Evolutionary conservation across 2,888 invertebrate genomes (phyloP), one percentile per base, ranked within the genome.

Genomic region (Stenchaetothrips biformis): DNA sequence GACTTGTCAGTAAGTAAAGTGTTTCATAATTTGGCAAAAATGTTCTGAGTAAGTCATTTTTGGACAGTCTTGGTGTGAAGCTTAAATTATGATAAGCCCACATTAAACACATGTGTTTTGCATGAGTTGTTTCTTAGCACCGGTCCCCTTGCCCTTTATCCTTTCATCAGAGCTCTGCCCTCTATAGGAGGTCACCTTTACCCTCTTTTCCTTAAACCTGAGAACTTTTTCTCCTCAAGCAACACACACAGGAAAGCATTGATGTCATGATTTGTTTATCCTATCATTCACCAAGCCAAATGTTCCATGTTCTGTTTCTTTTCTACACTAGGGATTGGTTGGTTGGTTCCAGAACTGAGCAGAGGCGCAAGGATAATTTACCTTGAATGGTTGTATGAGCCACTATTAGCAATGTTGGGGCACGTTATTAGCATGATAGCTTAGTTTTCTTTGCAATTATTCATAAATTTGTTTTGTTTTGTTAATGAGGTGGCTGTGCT

Each of bases 51-150:
- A 37, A 37, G 37, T 37, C 37, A 37, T 80, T n/a, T 16, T 25
- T 59, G 77, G 48, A 25, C 77, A 25, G 48, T n/a, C 49, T 79
- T 79, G 49, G 47, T 79, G 47, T 79, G 18, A n/a, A 48, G 25
- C 18, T 79, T 62, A 49, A n/a, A 21, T 48, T 79, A 48, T 79
- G 25, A 21, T 7, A 79, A n/a, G 48, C 79, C 16, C 59, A 79
- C 18, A 53, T 59, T 53, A 53, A 9, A 62, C 67, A 62, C 48
- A 27, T 62, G 37, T 79, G 53, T 62, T 79, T 53, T 79, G 18
- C 59, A 53, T 79, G 53, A 47, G 27, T n/a, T 79, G 21, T 53
- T 18, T 79, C 62, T 77, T 25, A 16, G 77, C 48, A 77, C 7
- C 62, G 25, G n/a, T 62, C 25, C 16, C n/a, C 67, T 37, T 80